A percentile compares a stretch with the other conserved stretches of the same genome.
phyloP scores from a whole-genome alignment of 1,140 invertebrate species.

The Oncopeltus fasciatus region DNA sequence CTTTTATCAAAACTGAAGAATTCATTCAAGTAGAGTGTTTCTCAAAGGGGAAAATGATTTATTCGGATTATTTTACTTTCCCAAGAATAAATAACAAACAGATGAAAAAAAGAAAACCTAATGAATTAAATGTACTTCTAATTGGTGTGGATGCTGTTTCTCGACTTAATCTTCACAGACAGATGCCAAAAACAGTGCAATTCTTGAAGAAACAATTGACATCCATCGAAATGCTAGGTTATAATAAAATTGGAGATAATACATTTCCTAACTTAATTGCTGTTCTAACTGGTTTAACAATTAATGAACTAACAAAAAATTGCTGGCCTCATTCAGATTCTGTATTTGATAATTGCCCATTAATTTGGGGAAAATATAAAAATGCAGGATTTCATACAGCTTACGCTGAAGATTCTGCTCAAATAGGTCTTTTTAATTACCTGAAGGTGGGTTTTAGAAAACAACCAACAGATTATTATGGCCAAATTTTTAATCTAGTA shows the following conservation, averaged over 20 bases:
- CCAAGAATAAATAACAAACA: neutral
- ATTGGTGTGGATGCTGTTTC: constrained; percentile 53
- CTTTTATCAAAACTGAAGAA: constrained; percentile 21
- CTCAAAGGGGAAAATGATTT: constrained; percentile 14
- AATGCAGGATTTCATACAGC: constrained; percentile 36
- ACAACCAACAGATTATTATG: constrained; percentile 43
- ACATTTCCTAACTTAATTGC: constrained; percentile 34
- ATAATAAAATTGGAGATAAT: constrained; percentile 33
- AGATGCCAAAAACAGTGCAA: constrained; percentile 35
- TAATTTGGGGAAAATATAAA: constrained; percentile 41
- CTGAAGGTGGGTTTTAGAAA: constrained; percentile 37
- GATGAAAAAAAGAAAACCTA: constrained; percentile 15
- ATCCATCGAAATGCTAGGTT: constrained; percentile 31
- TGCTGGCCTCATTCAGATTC: constrained; percentile 24
- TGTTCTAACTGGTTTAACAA: constrained; percentile 33
- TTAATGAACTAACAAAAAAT: constrained; percentile 24
- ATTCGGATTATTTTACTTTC: constrained; percentile 28
- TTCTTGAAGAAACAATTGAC: constrained; percentile 31
- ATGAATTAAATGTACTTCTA: constrained; percentile 41
- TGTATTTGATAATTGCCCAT: constrained; percentile 43
- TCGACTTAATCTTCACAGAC: constrained; percentile 38
- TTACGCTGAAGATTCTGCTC: constrained; percentile 39
- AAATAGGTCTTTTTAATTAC: constrained; percentile 42
- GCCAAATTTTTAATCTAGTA: constrained; percentile 34
- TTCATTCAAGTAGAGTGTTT: constrained; percentile 24